Percentiles rank a stretch among this genome's conserved stretches.
These are phyloP conservation scores for Gryllus bimaculatus DNA, from an alignment of 1,140 invertebrate genomes.

Conservation along the genomic window DNA sequence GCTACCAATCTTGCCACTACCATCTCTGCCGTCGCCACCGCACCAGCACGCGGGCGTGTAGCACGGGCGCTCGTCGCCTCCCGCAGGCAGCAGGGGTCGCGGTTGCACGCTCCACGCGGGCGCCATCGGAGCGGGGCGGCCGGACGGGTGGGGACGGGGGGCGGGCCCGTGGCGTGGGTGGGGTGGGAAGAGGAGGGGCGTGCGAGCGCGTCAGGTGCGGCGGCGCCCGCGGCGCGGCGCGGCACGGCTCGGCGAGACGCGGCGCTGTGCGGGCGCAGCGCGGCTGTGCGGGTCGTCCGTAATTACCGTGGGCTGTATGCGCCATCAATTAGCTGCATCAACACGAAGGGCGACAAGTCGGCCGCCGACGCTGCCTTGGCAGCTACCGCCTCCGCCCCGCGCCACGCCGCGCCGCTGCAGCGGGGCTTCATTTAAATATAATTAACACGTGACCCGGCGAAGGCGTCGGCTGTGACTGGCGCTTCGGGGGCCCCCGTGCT, in stretches of 20 bases:
- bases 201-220: neutral
- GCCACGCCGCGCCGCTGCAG: neutral
- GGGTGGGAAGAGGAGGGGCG: neutral
- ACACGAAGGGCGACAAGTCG: neutral
- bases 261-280: no score
- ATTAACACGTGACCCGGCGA: neutral
- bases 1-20: no score
- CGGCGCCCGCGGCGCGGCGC: no score
- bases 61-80: no score
- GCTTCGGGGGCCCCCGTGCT: neutral
- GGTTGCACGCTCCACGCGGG: no score
- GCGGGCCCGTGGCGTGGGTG: neutral
- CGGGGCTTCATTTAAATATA: conserved; percentile 1
- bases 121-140: no score
- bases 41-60: no score
- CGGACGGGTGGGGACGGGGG: no score
- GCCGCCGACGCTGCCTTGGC: neutral
- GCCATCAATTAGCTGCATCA: conserved; percentile 1
- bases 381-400: neutral
- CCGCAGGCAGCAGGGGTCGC: no score
- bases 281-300: neutral
- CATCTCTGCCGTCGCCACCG: no score
- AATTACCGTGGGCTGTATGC: neutral
- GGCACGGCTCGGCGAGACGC: no score
- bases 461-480: neutral